Evolutionary conservation across 2,113 vertebrate species (phyloP).

Genomic region (Corydoras sp.): DNA sequence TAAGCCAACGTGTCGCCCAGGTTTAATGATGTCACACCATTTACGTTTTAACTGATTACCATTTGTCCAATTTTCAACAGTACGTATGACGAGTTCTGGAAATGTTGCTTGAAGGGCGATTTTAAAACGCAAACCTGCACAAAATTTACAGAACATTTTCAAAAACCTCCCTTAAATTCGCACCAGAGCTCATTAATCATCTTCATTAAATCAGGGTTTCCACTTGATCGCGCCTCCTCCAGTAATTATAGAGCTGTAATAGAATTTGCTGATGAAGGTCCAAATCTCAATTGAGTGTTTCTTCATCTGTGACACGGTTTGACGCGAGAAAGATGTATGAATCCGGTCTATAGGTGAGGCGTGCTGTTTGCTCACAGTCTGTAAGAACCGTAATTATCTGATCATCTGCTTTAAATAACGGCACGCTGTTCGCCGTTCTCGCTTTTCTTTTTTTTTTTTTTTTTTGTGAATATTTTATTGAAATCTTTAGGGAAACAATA

Average conservation of each 20-base stretch:
- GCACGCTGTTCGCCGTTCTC: background rate
- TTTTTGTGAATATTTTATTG: too few relatives aligned
- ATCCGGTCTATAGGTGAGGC: background rate
- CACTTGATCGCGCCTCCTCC: background rate
- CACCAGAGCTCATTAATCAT: background rate
- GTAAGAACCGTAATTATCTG: background rate
- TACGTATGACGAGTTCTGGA: too few relatives aligned
- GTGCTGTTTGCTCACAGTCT: background rate
- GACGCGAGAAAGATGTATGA: background rate
- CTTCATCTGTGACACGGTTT: background rate
- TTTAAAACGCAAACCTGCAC: too few relatives aligned
- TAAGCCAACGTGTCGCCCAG: too few relatives aligned
- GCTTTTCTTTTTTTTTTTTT: too few relatives aligned
- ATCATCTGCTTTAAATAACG: background rate
- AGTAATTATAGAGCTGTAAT: background rate
- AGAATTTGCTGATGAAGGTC: background rate
- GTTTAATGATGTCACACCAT: too few relatives aligned
- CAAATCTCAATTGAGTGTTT: background rate
- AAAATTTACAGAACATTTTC: too few relatives aligned
- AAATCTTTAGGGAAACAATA: too few relatives aligned
- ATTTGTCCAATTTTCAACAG: too few relatives aligned
- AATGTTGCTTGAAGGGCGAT: too few relatives aligned
- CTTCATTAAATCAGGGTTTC: background rate
- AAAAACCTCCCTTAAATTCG: background rate
- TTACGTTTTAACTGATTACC: too few relatives aligned